These are phyloP conservation scores for Aythya fuligula DNA, from an alignment of 2,797 vertebrate genomes.

Conservation along the genomic window DNA sequence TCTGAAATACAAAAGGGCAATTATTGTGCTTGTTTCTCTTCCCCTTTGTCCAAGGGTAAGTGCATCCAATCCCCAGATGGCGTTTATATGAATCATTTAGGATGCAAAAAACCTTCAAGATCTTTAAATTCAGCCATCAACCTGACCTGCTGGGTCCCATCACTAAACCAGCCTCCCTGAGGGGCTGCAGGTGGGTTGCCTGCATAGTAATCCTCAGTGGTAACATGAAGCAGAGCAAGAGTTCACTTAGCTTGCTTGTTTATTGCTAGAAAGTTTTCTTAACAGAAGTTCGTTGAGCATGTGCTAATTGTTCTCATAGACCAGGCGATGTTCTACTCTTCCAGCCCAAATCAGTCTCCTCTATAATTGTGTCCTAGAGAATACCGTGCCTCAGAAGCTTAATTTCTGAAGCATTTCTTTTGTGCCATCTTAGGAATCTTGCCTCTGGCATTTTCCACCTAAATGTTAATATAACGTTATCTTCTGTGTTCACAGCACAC, in stretches of 20 bases:
- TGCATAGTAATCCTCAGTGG: neutral
- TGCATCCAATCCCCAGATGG: rapidly evolving
- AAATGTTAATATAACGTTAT: neutral
- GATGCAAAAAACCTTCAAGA: neutral
- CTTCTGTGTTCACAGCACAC: slow-evolving; percentile 2
- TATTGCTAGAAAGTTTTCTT: neutral
- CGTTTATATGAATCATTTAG: neutral
- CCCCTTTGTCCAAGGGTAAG: no score
- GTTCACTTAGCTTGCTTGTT: neutral
- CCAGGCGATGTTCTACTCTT: neutral
- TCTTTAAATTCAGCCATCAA: neutral
- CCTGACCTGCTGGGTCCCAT: neutral
- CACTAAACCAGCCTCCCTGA: neutral
- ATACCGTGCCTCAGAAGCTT: neutral
- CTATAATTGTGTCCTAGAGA: neutral
- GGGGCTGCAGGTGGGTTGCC: neutral
- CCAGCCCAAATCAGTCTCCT: neutral
- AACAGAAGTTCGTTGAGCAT: neutral
- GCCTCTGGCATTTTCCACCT: neutral
- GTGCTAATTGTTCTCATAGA: neutral
- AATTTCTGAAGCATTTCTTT: neutral
- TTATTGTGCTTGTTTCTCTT: neutral
- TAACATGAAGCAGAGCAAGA: neutral
- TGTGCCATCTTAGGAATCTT: slow-evolving; percentile 11
- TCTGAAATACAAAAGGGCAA: neutral